These are phyloP conservation scores for Morphnarchus princeps DNA, from an alignment of 2,113 vertebrate species.

Conservation along the genomic window DNA sequence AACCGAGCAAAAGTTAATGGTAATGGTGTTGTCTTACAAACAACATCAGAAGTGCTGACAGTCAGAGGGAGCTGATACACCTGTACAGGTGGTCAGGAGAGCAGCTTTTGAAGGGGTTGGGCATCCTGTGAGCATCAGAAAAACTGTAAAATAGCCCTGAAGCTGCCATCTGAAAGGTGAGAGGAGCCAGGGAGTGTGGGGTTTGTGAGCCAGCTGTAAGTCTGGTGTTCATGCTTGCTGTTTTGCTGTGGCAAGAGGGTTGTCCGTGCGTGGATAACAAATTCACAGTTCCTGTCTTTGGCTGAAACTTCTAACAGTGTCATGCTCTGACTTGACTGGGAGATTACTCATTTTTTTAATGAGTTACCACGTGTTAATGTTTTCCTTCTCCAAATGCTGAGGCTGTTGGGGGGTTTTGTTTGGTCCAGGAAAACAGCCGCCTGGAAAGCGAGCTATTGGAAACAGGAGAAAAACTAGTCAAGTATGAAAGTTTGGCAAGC, in stretches of 20 bases:
- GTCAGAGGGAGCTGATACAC: not conserved
- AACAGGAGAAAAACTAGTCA: conserved; percentile 79
- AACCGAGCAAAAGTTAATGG: not conserved
- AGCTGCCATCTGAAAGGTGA: not conserved
- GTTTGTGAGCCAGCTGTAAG: not conserved
- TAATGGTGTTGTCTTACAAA: not conserved
- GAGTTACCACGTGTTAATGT: not conserved
- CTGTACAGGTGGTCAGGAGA: not conserved
- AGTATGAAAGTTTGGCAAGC: conserved; percentile 77
- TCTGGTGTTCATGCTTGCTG: rapidly evolving
- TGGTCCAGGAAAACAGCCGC: conserved; percentile 85
- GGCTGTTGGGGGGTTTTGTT: not conserved
- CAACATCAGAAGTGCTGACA: not conserved
- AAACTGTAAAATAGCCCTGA: not conserved
- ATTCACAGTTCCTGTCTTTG: rapidly evolving
- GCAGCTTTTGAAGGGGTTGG: not conserved
- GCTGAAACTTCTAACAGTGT: not conserved
- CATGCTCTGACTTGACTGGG: not conserved
- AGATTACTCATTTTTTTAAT: not conserved
- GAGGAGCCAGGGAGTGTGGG: not conserved
- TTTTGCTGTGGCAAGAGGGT: not conserved
- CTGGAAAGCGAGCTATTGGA: conserved; percentile 88
- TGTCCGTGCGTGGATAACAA: not conserved
- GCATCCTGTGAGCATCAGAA: too few relatives aligned
- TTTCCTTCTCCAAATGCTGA: not conserved